A percentile compares a stretch with the other conserved stretches of the same genome.
phyloP scores from a whole-genome alignment of 2,113 vertebrate species.

The Chaenocephalus aceratus region DNA sequence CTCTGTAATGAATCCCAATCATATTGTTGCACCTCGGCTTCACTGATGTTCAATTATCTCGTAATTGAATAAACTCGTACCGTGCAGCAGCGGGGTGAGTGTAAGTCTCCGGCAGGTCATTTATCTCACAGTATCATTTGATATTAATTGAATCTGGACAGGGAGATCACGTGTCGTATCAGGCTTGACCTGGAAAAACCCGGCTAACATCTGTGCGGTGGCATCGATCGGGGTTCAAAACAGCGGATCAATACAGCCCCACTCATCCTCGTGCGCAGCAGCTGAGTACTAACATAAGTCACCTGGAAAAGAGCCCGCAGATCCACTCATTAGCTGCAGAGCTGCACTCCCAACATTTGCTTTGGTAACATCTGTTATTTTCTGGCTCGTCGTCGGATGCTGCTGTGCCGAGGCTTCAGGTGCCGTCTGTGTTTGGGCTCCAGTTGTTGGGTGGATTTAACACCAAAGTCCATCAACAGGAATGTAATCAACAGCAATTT shows the following conservation, averaged over 20 bases:
- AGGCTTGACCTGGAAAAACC: conserved; percentile 58
- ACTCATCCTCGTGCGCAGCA: conserved; percentile 61
- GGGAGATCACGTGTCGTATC: conserved; percentile 19
- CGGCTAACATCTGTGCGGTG: conserved; percentile 27
- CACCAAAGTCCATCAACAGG: neutral
- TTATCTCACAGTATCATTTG: conserved; percentile 20
- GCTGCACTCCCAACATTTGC: conserved; percentile 70
- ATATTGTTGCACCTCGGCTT: conserved; percentile 19
- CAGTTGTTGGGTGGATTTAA: conserved; percentile 30
- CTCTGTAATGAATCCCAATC: conserved; percentile 42
- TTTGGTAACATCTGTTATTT: conserved; percentile 76
- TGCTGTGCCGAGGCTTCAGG: conserved; percentile 58
- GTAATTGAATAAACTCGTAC: conserved; percentile 34
- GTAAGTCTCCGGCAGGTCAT: conserved; percentile 18
- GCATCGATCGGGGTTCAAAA: conserved; percentile 60
- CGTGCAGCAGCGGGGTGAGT: neutral
- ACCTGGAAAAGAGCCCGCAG: conserved; percentile 67
- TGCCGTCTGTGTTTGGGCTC: conserved; percentile 47
- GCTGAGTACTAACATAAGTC: conserved; percentile 66
- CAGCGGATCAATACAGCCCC: conserved; percentile 67
- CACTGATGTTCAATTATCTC: conserved; percentile 42
- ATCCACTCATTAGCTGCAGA: conserved; percentile 62
- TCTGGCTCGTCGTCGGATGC: conserved; percentile 45
- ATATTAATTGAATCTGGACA: conserved; percentile 39
- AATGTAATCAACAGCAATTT: conserved; percentile 17